Evolutionary conservation across 2,888 invertebrate genomes (phyloP).

Genomic region (Eledona agricola): DNA sequence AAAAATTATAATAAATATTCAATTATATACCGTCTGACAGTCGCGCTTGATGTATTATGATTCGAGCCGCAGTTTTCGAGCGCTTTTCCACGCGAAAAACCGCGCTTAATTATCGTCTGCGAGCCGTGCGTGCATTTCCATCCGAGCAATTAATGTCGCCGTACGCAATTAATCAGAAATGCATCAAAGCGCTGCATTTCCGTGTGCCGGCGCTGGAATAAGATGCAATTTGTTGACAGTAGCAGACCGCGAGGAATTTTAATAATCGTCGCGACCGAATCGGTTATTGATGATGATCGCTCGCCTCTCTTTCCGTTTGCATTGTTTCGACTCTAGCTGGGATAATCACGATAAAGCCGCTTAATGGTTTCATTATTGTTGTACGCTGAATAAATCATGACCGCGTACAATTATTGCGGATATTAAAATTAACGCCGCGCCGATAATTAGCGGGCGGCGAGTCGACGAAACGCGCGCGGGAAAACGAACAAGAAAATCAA

Average conservation of each 20-base stretch:
- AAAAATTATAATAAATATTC: conserved; percentile 38
- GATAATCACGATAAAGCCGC: conserved; percentile 53
- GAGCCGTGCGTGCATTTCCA: conserved; percentile 13
- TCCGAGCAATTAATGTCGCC: conserved; percentile 26
- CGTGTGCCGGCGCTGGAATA: conserved; percentile 17
- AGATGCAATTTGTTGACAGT: conserved; percentile 29
- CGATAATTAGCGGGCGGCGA: conserved; percentile 45
- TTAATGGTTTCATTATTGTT: conserved; percentile 57
- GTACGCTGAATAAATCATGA: conserved; percentile 51
- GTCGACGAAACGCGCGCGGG: conserved; percentile 8
- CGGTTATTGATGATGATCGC: conserved; percentile 8
- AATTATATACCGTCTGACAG: conserved; percentile 35
- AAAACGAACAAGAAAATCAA: conserved; percentile 30
- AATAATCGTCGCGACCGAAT: conserved; percentile 12
- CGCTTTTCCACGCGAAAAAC: conserved; percentile 6
- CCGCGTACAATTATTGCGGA: conserved; percentile 48
- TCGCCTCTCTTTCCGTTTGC: conserved; percentile 20
- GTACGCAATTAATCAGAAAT: conserved; percentile 31
- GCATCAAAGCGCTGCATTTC: conserved; percentile 26
- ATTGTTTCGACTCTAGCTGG: conserved; percentile 50
- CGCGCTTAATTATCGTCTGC: conserved; percentile 8
- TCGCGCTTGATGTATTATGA: conserved; percentile 30
- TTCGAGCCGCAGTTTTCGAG: conserved; percentile 8
- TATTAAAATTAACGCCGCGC: conserved; percentile 51
- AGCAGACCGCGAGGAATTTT: conserved; percentile 22